Conservation (phyloP, 2,797 vertebrate species). For the Peromyscus aztecus region DNA sequence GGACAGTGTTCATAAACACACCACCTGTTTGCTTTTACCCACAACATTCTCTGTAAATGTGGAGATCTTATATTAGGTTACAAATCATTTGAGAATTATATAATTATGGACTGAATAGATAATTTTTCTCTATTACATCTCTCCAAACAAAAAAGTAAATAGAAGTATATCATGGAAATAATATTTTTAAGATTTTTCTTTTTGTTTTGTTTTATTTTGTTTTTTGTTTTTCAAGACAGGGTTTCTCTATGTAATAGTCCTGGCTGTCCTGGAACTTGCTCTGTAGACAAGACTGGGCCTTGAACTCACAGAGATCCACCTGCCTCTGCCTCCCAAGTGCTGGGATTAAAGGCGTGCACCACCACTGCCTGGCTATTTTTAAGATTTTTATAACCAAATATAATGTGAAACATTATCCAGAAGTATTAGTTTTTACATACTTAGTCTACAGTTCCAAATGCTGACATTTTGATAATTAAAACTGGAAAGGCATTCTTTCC, state of each 20-base stretch:
- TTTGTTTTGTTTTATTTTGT: neutral
- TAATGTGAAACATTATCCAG: constrained; percentile 46
- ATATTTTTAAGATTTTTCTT: constrained; percentile 43
- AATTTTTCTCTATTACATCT: constrained; percentile 32
- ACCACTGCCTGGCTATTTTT: neutral
- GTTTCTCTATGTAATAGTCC: neutral
- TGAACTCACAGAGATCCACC: neutral
- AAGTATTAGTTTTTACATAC: constrained; percentile 62
- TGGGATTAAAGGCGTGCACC: neutral
- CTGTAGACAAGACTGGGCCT: neutral
- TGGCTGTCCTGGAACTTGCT: neutral
- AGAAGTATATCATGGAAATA: constrained; percentile 58
- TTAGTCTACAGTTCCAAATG: constrained; percentile 52
- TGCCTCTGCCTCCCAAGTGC: neutral
- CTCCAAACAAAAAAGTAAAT: constrained; percentile 38
- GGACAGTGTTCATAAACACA: constrained; percentile 18
- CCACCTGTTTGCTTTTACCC: constrained; percentile 45
- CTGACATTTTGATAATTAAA: constrained; percentile 68
- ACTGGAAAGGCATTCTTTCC: constrained; percentile 59
- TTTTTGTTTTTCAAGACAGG: neutral
- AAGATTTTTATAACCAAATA: constrained; percentile 70
- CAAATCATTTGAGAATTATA: constrained; percentile 53
- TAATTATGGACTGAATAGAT: constrained; percentile 46
- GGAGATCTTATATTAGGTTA: constrained; percentile 49
- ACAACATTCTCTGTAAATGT: constrained; percentile 60